Conservation (phyloP, 1,140 invertebrate species). For the Nomia melanderi region DNA sequence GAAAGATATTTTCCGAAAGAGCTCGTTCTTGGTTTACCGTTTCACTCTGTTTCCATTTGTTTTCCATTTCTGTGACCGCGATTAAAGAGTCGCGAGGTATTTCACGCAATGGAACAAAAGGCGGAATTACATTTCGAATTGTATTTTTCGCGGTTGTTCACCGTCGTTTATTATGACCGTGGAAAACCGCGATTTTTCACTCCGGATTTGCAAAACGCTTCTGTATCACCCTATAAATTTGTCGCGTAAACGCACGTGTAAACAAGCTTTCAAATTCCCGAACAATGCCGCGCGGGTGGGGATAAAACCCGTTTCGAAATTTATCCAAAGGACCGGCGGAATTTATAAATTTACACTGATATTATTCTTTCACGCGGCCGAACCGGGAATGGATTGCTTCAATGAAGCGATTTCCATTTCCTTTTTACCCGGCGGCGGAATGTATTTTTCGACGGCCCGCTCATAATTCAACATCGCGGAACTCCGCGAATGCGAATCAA, state of each 20-base stretch:
- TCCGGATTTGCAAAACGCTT: conserved; percentile 29
- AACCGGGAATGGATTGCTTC: neutral
- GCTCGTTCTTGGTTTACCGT: too few species aligned
- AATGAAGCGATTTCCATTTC: conserved; percentile 8
- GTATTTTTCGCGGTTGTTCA: conserved; percentile 18
- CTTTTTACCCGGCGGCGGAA: neutral
- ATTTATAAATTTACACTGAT: conserved; percentile 21
- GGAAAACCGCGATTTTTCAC: conserved; percentile 27
- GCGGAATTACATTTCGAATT: conserved; percentile 17
- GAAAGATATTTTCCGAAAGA: too few species aligned
- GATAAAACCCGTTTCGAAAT: conserved; percentile 15
- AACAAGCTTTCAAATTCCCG: conserved; percentile 7
- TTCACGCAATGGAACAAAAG: neutral
- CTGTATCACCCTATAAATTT: conserved; percentile 26
- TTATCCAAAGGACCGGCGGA: conserved; percentile 8
- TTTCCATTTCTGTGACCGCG: neutral
- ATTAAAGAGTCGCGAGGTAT: conserved; percentile 9
- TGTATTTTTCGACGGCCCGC: neutral
- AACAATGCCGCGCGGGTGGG: neutral
- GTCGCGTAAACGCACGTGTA: conserved; percentile 8
- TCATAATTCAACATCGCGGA: neutral
- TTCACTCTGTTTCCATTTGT: neutral
- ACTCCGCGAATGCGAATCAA: too few species aligned
- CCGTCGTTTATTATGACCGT: conserved; percentile 15
- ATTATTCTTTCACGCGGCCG: conserved; percentile 21